Base-by-base conservation (phyloP, 2,797 vertebrate species). In the Falco columbarius region DNA sequence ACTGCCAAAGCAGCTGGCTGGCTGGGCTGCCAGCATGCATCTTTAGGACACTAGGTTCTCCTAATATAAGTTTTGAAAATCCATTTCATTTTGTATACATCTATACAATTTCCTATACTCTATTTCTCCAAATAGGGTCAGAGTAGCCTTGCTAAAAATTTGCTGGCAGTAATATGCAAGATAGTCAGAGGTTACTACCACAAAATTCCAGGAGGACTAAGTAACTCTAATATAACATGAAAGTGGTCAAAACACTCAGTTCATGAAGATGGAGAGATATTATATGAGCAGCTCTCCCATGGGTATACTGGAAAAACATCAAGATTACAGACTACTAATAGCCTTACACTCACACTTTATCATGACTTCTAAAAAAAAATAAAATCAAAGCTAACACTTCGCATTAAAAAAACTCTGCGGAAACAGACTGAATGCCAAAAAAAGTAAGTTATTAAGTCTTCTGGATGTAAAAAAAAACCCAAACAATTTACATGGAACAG, bases 291-390 rank as follows among this genome's bases (percentile, higher is more conserved):
- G 82, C 4, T 73, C 51, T 89, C 76, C 82, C 13, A 7, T 22
- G 26, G 83, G n/a, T 34, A 51, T 36, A 93, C 59, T 9, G n/a
- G 36, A 82, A 95, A 91, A 89, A 30, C n/a, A 79, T 62, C 15
- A 89, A 85, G 44, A 93, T 82, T 89, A 91, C 30, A 93, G 56
- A 68, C 36, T 76, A 82, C 80, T 90, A 90, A 92, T n/a, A 92
- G 47, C 46, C 56, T 77, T 92, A 95, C 32, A 62, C 24, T 89
- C 59, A 73, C 38, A 82, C 29, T 76, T 67, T 59, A 82, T 67
- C 12, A 3, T 34, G n/a, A 84, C 47, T 89, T 42, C 3, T 27
- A 42, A 70, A 83, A 88, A 67, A 44, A 44, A 44, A 19, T 55
- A 74, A 83, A 83, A 88, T 66, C 86, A 93, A 92, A 91, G 70